These are phyloP conservation scores for Microplitis manilae DNA, from an alignment of 2,888 invertebrate species.

Conservation along the genomic window DNA sequence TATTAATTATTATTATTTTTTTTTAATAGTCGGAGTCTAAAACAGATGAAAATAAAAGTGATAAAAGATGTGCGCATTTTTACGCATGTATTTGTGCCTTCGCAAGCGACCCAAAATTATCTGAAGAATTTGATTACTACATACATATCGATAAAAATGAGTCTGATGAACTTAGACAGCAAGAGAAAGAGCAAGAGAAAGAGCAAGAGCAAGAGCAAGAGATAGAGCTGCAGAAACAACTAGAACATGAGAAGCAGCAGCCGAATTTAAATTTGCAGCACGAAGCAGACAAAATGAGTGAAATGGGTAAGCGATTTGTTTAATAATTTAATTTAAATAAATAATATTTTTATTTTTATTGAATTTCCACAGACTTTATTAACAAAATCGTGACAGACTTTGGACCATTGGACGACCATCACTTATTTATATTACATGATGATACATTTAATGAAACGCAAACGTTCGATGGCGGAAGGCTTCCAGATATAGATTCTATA, in stretches of 20 bases:
- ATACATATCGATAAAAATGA: conserved; percentile 73
- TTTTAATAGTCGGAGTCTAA: conserved; percentile 53
- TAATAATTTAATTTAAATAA: background rate
- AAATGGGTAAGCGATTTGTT: conserved; percentile 59
- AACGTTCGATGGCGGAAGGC: conserved; percentile 57
- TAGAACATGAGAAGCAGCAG: background rate
- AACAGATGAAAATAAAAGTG: conserved; percentile 54
- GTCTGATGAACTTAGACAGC: conserved; percentile 55
- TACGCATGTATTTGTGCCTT: conserved; percentile 82
- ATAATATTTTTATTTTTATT: background rate
- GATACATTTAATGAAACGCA: conserved; percentile 62
- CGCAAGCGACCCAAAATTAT: conserved; percentile 77
- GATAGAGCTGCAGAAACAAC: background rate
- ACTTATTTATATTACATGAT: conserved; percentile 65
- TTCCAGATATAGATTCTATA: conserved; percentile 62
- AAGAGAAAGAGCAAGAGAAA: conserved; percentile 23
- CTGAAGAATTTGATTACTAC: conserved; percentile 77
- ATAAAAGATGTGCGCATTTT: conserved; percentile 78
- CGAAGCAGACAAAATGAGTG: conserved; percentile 63
- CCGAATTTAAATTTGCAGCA: conserved; percentile 16
- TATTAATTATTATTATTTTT: background rate
- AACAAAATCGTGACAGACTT: conserved; percentile 56
- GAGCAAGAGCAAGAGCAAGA: conserved; percentile 24
- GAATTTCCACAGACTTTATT: background rate
- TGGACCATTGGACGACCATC: conserved; percentile 62